These are phyloP conservation scores for Atrichornis clamosus DNA, from an alignment of 2,113 vertebrate genomes.

Conservation along the genomic window DNA sequence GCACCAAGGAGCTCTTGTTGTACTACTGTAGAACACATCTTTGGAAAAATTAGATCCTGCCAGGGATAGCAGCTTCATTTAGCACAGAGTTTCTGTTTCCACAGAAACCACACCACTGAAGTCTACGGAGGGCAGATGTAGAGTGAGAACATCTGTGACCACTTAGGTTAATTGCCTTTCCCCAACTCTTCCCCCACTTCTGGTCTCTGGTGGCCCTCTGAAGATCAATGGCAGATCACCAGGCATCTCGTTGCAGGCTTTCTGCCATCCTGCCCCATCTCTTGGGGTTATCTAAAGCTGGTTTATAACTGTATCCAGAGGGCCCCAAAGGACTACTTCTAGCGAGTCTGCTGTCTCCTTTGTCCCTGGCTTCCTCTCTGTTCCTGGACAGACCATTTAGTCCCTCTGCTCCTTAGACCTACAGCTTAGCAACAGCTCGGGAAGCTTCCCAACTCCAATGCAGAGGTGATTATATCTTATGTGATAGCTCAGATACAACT, in stretches of 20 bases:
- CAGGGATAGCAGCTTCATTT: background rate
- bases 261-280: constrained; percentile 12
- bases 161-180: constrained; percentile 60
- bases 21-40: background rate
- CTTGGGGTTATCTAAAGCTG: constrained; percentile 34
- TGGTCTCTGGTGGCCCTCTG: constrained; percentile 8
- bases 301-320: no score
- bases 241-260: constrained; percentile 16
- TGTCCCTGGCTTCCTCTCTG: background rate
- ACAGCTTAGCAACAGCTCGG: background rate
- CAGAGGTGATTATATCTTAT: background rate
- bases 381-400: background rate
- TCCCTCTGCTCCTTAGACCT: background rate
- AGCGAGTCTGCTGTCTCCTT: background rate
- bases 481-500: background rate
- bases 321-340: background rate
- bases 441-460: background rate
- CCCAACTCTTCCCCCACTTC: constrained; percentile 6
- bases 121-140: constrained; percentile 25
- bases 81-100: constrained; percentile 17
- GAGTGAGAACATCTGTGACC: constrained; percentile 47
- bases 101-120: constrained; percentile 30
- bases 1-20: background rate
- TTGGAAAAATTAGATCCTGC: background rate
- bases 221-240: constrained; percentile 52